Evolutionary conservation across 64 coral and sea anemone genomes (phyloP), one percentile per base, ranked within the genome.

Genomic region (Pachyseris speciosa): DNA sequence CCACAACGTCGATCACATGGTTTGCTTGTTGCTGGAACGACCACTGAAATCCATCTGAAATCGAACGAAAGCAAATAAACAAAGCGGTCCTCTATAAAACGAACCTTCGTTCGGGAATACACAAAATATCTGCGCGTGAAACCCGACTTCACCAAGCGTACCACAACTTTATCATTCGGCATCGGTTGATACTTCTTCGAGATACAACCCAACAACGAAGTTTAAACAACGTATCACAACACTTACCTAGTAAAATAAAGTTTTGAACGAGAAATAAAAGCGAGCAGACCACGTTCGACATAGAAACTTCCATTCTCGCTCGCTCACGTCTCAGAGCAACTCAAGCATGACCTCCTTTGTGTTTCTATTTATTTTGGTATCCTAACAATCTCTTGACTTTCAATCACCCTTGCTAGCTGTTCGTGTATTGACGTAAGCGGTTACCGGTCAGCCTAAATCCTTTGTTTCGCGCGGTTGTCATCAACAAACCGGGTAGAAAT

Each of bases 11-110:
- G 0, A 81, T 81, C 40, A 81, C 77, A 24, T 81, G 50, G 53
- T 28, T 81, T 81, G 33, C 77, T 12, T 81, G 77, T 61, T 81
- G 77, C 25, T 37, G 33, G 63, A 39, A 27, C 7, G 77, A 81
- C 77, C 77, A 81, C 22, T 63, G 53, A 81, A 81, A 81, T 81
- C 77, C 77, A 7, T 81, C 77, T 81, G 33, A 81, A 80, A 80
- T 52, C 3, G 0, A 40, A 42, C 17, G 8, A 37, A 61, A 40
- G 30, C 36, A 7, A 61, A 61, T 38, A 60, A 61, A 29, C 77
- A 81, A 61, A 57, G 32, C 3, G n/a, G 63, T 40, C 11, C 2
- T 20, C 47, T 24, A 20, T 12, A 5, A 28, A 8, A 26, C 24
- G 17, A 8, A 60, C n/a, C 31, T 24, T 25, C 53, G 36, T 17